Percentiles rank a stretch among this genome's conserved stretches.
Conservation (phyloP, 2,888 invertebrate genomes). For the Drosophila acutilabella region DNA sequence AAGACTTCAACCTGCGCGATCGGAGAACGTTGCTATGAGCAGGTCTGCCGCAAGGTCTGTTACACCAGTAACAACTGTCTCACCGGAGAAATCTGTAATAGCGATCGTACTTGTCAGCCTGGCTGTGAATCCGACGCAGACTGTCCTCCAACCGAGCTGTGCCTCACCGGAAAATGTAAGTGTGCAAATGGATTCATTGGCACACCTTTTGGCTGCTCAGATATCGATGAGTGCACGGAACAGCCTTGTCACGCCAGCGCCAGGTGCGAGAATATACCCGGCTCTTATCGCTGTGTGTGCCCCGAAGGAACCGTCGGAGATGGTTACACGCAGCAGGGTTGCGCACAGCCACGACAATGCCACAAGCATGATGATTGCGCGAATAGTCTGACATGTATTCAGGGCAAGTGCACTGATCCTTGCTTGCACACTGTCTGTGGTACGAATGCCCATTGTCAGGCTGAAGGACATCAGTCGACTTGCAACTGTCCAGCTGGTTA, state of each 20-base stretch:
- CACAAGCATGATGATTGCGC: constrained; percentile 90
- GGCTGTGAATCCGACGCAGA: constrained; percentile 94
- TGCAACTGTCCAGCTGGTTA: constrained; percentile 93
- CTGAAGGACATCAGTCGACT: constrained; percentile 89
- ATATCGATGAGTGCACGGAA: constrained; percentile 93
- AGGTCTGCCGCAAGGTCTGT: constrained; percentile 93
- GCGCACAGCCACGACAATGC: constrained; percentile 91
- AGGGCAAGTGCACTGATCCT: constrained; percentile 92
- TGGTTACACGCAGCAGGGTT: constrained; percentile 90
- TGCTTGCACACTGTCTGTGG: constrained; percentile 91
- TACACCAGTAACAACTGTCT: constrained; percentile 95
- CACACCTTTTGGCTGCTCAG: constrained; percentile 90
- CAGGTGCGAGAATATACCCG: constrained; percentile 91
- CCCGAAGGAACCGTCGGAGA: constrained; percentile 92
- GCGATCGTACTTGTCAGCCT: constrained; percentile 91
- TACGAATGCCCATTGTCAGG: constrained; percentile 90
- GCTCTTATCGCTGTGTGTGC: constrained; percentile 93
- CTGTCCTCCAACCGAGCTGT: constrained; percentile 92
- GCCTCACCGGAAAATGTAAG: constrained; percentile 90
- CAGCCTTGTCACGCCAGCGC: constrained; percentile 92
- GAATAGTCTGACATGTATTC: constrained; percentile 90
- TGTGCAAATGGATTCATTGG: constrained; percentile 92
- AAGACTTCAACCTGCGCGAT: constrained; percentile 91
- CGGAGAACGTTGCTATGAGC: constrained; percentile 93
- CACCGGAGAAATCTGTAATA: constrained; percentile 94